Percentiles rank a stretch among this genome's conserved stretches.
Evolutionary conservation across 2,888 invertebrate genomes (phyloP).

Genomic region (Eupsilia transversa): DNA sequence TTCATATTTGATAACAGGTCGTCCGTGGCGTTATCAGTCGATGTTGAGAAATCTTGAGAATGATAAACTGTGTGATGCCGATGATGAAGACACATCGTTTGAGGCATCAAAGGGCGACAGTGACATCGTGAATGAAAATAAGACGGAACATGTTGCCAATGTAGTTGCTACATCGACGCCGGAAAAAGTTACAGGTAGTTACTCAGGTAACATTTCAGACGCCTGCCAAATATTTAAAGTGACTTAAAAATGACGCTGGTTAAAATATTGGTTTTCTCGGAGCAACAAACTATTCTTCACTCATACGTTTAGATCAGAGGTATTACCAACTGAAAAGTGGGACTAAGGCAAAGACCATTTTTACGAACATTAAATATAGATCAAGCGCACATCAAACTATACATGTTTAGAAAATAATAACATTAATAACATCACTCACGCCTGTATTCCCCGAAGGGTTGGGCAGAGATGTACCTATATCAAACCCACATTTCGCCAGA

Average conservation of each 20-base stretch:
- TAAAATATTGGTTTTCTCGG: conserved; percentile 17
- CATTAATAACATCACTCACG: too few relatives aligned
- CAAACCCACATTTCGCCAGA: too few relatives aligned
- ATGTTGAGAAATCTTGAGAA: conserved; percentile 72
- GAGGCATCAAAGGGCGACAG: conserved; percentile 71
- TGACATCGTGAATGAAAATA: conserved; percentile 72
- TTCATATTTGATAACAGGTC: conserved; percentile 68
- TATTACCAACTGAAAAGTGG: background rate
- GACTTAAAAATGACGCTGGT: conserved; percentile 22
- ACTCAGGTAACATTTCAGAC: conserved; percentile 60
- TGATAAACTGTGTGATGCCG: conserved; percentile 64
- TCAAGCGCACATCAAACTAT: background rate
- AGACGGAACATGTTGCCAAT: conserved; percentile 71
- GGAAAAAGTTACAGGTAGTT: conserved; percentile 76
- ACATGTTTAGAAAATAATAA: background rate
- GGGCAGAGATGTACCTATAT: too few relatives aligned
- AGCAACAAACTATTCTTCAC: background rate
- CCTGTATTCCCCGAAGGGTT: too few relatives aligned
- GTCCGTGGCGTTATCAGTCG: conserved; percentile 77
- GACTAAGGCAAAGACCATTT: background rate
- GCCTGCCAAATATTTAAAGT: conserved; percentile 49
- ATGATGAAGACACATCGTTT: conserved; percentile 70
- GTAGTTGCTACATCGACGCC: conserved; percentile 83
- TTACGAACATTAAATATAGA: background rate
- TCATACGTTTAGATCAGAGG: background rate